Evolutionary conservation across 2,888 invertebrate genomes (phyloP), one percentile per base, ranked within the genome.

Genomic region (Orgyia antiqua): DNA sequence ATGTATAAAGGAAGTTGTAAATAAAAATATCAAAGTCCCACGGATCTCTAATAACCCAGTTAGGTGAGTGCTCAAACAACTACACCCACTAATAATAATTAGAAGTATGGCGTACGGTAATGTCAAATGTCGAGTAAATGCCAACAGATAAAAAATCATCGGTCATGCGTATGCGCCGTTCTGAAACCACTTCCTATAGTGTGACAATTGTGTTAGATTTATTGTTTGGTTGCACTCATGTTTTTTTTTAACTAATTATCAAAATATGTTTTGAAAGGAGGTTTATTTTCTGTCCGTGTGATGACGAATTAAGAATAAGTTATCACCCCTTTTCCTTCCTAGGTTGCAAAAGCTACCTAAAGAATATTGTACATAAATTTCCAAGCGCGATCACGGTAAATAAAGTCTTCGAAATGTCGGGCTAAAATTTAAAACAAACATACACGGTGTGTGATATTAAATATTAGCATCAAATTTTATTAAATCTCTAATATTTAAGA

Each of bases 61-160:
- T 52, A 51, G 42, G 35, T 36, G 42, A 39, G 67, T 65, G 63
- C 73, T 68, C 59, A 68, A 73, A 72, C 83, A 72, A 64, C 65
- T 68, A 76, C 82, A 72, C 82, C 80, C 70, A 74, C 73, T 55
- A 44, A 68, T 70, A 75, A 75, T 79, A 76, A 82, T 80, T 80
- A 80, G 76, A 76, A 64, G 59, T 63, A 66, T 68, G 56, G 60
- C 65, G 60, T 36, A 58, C 43, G 58, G 68, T 71, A 84, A 84
- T 84, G 84, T 84, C 84, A 84, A 82, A 77, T 76, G 82, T 73
- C 78, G 55, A 50, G 55, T 68, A 84, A 84, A 84, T 83, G 83
- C 74, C 84, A 80, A 55, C 57, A 40, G 48, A 42, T 56, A 70
- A 73, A 74, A 73, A 71, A 66, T 66, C 64, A 69, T 58, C 60